Evolutionary conservation across 1,140 invertebrate genomes (phyloP).

Genomic region (Lerema accius): DNA sequence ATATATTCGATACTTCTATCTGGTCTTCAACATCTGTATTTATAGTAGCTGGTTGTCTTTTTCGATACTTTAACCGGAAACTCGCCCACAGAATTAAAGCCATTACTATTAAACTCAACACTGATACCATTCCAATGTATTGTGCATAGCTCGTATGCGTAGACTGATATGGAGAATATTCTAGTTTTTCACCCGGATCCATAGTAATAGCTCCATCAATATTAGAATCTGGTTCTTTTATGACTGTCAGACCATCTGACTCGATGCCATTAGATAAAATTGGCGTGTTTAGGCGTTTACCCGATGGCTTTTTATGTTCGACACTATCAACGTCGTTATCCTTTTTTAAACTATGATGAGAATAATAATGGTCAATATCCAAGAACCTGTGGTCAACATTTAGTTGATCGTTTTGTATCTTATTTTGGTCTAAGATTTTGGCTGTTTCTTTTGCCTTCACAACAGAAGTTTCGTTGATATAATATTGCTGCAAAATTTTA

Average conservation of each 20-base stretch:
- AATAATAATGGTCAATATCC: conserved; percentile 51
- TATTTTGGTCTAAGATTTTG: conserved; percentile 61
- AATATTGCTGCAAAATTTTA: conserved; percentile 51
- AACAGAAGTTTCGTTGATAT: conserved; percentile 53
- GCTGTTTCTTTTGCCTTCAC: conserved; percentile 51
- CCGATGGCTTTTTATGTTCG: conserved; percentile 44
- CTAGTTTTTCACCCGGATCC: conserved; percentile 60
- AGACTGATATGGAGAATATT: conserved; percentile 67
- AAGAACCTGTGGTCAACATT: conserved; percentile 59
- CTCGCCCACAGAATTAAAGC: conserved; percentile 78
- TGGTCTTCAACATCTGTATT: conserved; percentile 82
- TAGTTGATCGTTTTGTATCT: conserved; percentile 57
- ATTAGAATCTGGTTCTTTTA: conserved; percentile 40
- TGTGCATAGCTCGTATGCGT: conserved; percentile 57
- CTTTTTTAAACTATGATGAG: conserved; percentile 44
- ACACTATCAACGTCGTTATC: conserved; percentile 33
- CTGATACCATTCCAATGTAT: conserved; percentile 65
- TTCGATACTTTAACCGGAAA: conserved; percentile 71
- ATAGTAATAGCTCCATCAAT: conserved; percentile 44
- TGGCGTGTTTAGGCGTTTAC: conserved; percentile 67
- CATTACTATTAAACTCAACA: conserved; percentile 57
- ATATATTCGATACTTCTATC: conserved; percentile 87
- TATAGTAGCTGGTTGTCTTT: conserved; percentile 64
- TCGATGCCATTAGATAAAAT: conserved; percentile 40
- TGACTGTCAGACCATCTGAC: conserved; percentile 33